Conservation (phyloP, 2,113 vertebrate species). For the Pungitius pungitius region DNA sequence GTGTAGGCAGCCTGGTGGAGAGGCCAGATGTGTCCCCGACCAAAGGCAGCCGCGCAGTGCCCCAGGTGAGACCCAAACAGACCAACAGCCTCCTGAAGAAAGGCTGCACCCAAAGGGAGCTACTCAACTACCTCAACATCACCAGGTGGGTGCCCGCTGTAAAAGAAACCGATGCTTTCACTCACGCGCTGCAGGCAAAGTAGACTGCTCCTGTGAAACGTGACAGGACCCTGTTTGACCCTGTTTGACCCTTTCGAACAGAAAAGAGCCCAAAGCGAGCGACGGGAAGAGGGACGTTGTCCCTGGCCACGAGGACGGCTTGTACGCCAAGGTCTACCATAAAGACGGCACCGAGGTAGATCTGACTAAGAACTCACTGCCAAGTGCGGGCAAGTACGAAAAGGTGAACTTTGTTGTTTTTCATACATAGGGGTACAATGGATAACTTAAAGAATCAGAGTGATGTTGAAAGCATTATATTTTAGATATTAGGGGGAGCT, state of each 20-base stretch:
- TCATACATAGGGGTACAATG: background rate
- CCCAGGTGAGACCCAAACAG: slow-evolving; percentile 86
- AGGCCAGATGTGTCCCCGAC: slow-evolving; percentile 87
- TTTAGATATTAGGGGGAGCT: background rate
- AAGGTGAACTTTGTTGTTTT: slow-evolving; percentile 80
- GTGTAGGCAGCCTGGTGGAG: slow-evolving; percentile 96
- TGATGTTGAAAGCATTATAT: background rate
- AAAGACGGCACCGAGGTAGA: slow-evolving; percentile 89
- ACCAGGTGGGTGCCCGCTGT: slow-evolving; percentile 74
- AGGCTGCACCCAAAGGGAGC: slow-evolving; percentile 89
- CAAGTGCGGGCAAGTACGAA: slow-evolving; percentile 90
- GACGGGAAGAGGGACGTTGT: slow-evolving; percentile 80
- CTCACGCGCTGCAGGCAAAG: background rate
- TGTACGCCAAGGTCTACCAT: slow-evolving; percentile 87
- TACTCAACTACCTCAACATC: slow-evolving; percentile 93
- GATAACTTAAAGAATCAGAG: background rate
- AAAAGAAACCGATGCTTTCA: background rate
- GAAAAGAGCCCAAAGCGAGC: slow-evolving; percentile 85
- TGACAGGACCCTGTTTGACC: slow-evolving; percentile 17
- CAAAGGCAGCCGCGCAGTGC: slow-evolving; percentile 77
- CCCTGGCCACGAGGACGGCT: slow-evolving; percentile 79
- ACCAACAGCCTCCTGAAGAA: slow-evolving; percentile 89
- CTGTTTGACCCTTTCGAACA: slow-evolving; percentile 40
- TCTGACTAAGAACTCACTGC: slow-evolving; percentile 92
- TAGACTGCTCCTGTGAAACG: background rate